Evolutionary conservation across 2,888 invertebrate genomes (phyloP).

Genomic region (Lacanobia oleracea): DNA sequence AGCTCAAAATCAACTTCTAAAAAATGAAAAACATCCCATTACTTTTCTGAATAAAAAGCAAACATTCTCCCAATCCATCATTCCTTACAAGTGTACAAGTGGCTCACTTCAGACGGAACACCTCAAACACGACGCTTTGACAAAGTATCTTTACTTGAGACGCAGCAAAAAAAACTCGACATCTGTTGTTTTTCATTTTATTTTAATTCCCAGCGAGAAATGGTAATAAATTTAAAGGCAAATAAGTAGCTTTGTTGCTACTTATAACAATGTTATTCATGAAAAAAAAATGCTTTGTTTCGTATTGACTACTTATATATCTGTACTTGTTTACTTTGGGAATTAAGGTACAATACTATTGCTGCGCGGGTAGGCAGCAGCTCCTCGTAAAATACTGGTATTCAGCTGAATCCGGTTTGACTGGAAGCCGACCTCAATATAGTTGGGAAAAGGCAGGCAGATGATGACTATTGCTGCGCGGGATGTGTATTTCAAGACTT

Average conservation of each 20-base stretch:
- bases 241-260: background rate
- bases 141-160: constrained; percentile 15
- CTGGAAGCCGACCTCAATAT: no score
- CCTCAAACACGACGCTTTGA: constrained; percentile 13
- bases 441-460: no score
- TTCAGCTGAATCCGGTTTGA: no score
- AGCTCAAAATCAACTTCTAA: background rate
- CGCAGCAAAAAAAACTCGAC: background rate
- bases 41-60: background rate
- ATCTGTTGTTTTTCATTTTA: constrained; percentile 11
- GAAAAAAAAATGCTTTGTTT: no score
- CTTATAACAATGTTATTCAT: background rate
- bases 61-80: background rate
- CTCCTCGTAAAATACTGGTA: no score
- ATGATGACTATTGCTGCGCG: background rate
- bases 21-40: background rate
- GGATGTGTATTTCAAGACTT: background rate
- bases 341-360: background rate
- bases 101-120: background rate
- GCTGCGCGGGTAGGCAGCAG: background rate
- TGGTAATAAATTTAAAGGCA: background rate
- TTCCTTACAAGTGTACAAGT: constrained; percentile 32
- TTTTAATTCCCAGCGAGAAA: background rate
- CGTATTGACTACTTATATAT: background rate
- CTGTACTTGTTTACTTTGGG: no score